These are phyloP conservation scores for Autographa pulchrina DNA, from an alignment of 2,888 invertebrate genomes.

Conservation along the genomic window DNA sequence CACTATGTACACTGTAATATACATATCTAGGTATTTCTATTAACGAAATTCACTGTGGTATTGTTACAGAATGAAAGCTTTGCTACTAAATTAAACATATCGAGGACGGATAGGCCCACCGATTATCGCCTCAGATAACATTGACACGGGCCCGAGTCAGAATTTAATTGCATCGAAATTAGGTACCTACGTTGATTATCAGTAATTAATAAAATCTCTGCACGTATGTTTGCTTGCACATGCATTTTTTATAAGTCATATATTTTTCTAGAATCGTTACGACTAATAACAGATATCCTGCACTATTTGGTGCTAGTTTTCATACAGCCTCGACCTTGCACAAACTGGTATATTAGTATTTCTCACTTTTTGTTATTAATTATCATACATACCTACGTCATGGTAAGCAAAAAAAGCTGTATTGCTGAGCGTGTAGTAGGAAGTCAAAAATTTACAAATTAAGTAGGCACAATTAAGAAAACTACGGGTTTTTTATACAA, in stretches of 20 bases:
- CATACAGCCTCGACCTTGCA: slow-evolving; percentile 7
- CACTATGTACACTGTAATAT: slow-evolving; percentile 58
- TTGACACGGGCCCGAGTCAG: slow-evolving; percentile 50
- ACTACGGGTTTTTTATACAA: too few relatives aligned
- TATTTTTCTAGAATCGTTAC: not conserved
- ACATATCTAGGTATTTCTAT: slow-evolving; percentile 60
- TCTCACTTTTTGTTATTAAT: not conserved
- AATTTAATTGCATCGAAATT: slow-evolving; percentile 62
- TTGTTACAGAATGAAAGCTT: slow-evolving; percentile 61
- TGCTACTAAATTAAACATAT: slow-evolving; percentile 61
- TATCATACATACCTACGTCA: not conserved
- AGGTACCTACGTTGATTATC: slow-evolving; percentile 49
- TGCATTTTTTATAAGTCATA: not conserved
- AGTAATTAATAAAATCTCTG: slow-evolving; percentile 42
- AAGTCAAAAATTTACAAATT: too few relatives aligned
- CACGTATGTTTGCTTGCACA: not conserved
- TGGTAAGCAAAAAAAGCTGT: not conserved
- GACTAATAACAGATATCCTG: slow-evolving; percentile 3
- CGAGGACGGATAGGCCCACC: slow-evolving; percentile 51
- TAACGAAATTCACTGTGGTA: slow-evolving; percentile 48
- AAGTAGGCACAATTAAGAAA: too few relatives aligned
- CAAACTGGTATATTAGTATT: not conserved
- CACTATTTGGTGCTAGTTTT: not conserved
- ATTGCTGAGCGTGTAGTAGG: too few relatives aligned
- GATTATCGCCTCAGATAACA: slow-evolving; percentile 79